Conservation (phyloP, 2,888 invertebrate species). For the Sinohyriopsis cumingii region DNA sequence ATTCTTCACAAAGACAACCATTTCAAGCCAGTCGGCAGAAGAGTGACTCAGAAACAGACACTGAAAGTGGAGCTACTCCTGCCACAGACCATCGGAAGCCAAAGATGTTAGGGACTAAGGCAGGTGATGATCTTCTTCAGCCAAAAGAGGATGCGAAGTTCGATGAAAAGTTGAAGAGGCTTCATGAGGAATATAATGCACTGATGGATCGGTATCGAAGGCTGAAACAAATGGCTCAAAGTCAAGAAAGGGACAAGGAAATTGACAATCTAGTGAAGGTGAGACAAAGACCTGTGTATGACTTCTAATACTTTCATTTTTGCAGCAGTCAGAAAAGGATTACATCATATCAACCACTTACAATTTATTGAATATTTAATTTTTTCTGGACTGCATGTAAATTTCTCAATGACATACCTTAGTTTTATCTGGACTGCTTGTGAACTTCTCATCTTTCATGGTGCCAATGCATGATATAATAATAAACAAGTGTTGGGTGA, state of each 20-base stretch:
- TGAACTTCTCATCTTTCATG: no score
- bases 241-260: conserved; percentile 61
- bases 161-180: conserved; percentile 47
- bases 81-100: conserved; percentile 48
- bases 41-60: conserved; percentile 25
- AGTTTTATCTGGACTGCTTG: no score
- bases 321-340: background rate
- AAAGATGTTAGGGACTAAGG: conserved; percentile 37
- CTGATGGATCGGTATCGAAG: conserved; percentile 65
- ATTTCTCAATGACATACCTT: no score
- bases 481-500: no score
- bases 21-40: conserved; percentile 49
- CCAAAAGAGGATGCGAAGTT: conserved; percentile 40
- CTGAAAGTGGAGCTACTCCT: conserved; percentile 28
- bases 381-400: no score
- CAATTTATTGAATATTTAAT: no score
- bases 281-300: conserved; percentile 14
- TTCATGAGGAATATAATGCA: conserved; percentile 63
- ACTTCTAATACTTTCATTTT: background rate
- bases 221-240: conserved; percentile 61
- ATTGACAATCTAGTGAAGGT: conserved; percentile 64
- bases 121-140: conserved; percentile 45
- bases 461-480: no score
- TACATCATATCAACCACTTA: background rate
- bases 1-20: conserved; percentile 53